phyloP scores from a whole-genome alignment of 2,888 invertebrate genomes.

The Dinocampus coccinellae region DNA sequence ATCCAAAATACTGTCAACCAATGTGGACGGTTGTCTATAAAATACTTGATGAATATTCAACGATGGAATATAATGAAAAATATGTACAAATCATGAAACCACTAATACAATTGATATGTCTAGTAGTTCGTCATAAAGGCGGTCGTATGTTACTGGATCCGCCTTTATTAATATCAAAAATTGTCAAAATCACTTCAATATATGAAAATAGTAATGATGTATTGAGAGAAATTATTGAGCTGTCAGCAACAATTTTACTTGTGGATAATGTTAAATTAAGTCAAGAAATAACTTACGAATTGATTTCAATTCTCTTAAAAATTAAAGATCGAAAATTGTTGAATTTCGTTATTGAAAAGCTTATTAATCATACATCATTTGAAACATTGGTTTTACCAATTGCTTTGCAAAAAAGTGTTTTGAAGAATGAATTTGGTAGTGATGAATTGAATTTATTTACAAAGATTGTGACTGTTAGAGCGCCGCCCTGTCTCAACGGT shows the following conservation, averaged over 20 bases:
- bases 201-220: constrained; percentile 46
- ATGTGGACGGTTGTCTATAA: constrained; percentile 76
- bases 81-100: constrained; percentile 68
- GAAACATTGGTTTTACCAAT: constrained; percentile 80
- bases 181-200: constrained; percentile 47
- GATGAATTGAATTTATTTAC: constrained; percentile 75
- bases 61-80: constrained; percentile 60
- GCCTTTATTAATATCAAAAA: constrained; percentile 73
- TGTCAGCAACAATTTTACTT: constrained; percentile 58
- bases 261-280: constrained; percentile 76
- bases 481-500: constrained; percentile 75
- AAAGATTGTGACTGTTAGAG: constrained; percentile 77
- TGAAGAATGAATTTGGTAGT: constrained; percentile 71
- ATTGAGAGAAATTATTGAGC: constrained; percentile 50
- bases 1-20: constrained; percentile 75
- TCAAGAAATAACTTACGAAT: constrained; percentile 81
- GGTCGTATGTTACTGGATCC: constrained; percentile 77
- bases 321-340: constrained; percentile 73
- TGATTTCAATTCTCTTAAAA: constrained; percentile 76
- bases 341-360: constrained; percentile 77
- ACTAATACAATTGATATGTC: constrained; percentile 69
- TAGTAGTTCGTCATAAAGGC: constrained; percentile 75
- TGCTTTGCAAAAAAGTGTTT: constrained; percentile 74
- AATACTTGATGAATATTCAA: constrained; percentile 61
- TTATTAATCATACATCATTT: constrained; percentile 78